Conservation (phyloP, 35 echinoderm and acorn worm species). For the Apostichopus californicus region DNA sequence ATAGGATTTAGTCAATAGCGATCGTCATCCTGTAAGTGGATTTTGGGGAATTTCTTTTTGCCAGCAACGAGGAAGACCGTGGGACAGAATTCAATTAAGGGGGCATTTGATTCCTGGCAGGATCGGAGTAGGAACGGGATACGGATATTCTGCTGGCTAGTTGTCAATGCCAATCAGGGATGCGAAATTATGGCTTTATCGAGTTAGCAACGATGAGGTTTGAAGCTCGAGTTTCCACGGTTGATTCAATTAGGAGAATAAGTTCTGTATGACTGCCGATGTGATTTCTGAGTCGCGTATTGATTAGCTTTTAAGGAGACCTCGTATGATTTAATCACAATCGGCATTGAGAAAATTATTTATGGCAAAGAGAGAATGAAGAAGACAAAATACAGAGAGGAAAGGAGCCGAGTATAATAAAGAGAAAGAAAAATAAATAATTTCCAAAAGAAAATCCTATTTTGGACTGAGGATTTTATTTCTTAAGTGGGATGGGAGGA, state of each 20-base stretch:
- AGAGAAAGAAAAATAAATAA: not conserved
- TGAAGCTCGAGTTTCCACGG: conserved; percentile 14
- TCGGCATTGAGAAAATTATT: conserved; percentile 46
- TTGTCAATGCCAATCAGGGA: conserved; percentile 47
- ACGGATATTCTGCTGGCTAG: conserved; percentile 32
- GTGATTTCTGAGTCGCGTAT: conserved; percentile 15
- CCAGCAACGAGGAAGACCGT: not conserved
- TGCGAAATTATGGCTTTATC: conserved; percentile 15
- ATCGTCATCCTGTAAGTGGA: conserved; percentile 13
- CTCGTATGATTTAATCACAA: conserved; percentile 52
- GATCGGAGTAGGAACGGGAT: not conserved
- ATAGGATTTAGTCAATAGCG: conserved; percentile 34
- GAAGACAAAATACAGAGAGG: not conserved
- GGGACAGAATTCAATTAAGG: conserved; percentile 27
- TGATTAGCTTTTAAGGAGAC: conserved; percentile 48
- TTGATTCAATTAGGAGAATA: conserved; percentile 39
- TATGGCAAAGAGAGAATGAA: conserved; percentile 5
- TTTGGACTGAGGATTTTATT: not conserved
- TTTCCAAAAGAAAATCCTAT: conserved; percentile 14
- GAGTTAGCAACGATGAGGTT: conserved; percentile 30
- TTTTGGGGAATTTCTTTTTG: not conserved
- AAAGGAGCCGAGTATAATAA: not conserved
- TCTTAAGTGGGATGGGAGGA: not conserved
- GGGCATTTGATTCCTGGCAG: conserved; percentile 3
- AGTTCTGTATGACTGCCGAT: conserved; percentile 1